Evolutionary conservation across 2,797 vertebrate genomes (phyloP).

Genomic region (Erethizon dorsatum): DNA sequence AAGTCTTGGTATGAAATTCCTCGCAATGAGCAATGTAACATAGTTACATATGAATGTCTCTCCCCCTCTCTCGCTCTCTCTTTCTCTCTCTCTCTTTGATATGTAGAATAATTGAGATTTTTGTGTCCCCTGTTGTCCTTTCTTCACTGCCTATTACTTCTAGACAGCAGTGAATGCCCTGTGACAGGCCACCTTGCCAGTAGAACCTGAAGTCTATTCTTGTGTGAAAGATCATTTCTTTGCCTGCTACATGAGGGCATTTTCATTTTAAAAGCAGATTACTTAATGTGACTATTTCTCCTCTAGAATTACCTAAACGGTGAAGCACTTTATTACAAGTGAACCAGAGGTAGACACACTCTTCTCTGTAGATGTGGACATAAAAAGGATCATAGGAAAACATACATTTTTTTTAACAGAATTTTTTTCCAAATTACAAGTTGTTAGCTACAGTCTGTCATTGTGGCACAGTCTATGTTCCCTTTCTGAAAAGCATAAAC

Average conservation of each 20-base stretch:
- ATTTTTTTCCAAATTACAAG: neutral
- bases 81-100: neutral
- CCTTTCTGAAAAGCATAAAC: slow-evolving; percentile 55
- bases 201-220: neutral
- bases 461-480: neutral
- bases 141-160: neutral
- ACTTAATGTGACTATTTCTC: neutral
- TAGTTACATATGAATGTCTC: neutral
- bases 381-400: slow-evolving; percentile 23
- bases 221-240: neutral
- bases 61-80: neutral
- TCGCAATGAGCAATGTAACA: neutral
- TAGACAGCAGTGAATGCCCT: neutral
- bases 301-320: slow-evolving; percentile 44
- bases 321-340: neutral
- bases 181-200: too few relatives aligned
- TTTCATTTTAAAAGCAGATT: slow-evolving; percentile 32
- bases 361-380: neutral
- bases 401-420: neutral
- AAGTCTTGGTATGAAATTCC: neutral
- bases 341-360: neutral
- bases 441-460: neutral
- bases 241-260: neutral
- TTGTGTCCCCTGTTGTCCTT: neutral
- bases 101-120: neutral